phyloP scores from a whole-genome alignment of 1,140 invertebrate genomes.

The Anadara kagoshimensis region DNA sequence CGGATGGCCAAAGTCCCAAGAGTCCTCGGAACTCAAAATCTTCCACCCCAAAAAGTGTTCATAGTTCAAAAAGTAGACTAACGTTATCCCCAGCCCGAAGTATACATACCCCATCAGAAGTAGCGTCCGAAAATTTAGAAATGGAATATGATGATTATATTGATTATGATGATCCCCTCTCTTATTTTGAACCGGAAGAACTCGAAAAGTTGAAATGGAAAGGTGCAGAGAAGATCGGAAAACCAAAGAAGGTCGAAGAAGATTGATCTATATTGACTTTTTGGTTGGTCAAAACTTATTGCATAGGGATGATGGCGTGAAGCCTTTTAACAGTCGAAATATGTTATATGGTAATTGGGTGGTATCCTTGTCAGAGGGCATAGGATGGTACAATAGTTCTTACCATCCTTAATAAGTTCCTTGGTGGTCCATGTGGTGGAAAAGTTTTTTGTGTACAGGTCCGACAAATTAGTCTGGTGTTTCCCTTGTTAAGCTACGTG shows the following conservation, averaged over 20 bases:
- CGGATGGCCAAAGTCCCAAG: constrained; percentile 68
- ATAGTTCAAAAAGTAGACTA: constrained; percentile 51
- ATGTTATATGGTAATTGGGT: no score
- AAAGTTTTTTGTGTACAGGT: no score
- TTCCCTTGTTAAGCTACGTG: no score
- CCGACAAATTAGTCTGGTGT: no score
- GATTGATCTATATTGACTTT: neutral
- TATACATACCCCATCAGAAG: constrained; percentile 58
- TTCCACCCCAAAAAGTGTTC: constrained; percentile 54
- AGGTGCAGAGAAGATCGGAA: constrained; percentile 61
- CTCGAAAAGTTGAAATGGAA: constrained; percentile 61
- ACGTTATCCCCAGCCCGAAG: constrained; percentile 63
- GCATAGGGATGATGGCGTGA: neutral
- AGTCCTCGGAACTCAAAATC: constrained; percentile 47
- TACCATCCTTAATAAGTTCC: no score
- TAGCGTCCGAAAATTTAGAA: constrained; percentile 55
- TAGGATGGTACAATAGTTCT: no score
- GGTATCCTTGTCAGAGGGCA: no score
- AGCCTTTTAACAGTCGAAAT: neutral
- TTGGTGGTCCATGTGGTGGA: no score
- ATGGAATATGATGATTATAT: constrained; percentile 70
- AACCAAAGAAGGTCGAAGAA: constrained; percentile 36
- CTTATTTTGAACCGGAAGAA: constrained; percentile 67
- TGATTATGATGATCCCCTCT: constrained; percentile 66
- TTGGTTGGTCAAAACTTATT: neutral